A percentile compares a stretch with the other conserved stretches of the same genome.
phyloP scores from a whole-genome alignment of 2,113 vertebrate genomes.

The Spheniscus mendiculus region DNA sequence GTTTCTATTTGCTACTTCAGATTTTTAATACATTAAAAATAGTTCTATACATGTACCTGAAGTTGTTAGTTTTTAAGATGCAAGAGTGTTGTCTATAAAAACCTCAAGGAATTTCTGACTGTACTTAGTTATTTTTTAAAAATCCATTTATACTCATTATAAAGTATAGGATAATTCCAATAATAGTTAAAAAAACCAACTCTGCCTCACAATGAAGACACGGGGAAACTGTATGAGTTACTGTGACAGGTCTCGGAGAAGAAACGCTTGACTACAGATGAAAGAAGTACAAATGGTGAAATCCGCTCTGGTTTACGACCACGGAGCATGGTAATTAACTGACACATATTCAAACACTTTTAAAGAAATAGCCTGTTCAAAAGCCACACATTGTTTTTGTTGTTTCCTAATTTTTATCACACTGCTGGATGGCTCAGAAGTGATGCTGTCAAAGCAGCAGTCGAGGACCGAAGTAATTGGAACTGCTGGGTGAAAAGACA shows the following conservation, averaged over 20 bases:
- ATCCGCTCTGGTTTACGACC: not conserved
- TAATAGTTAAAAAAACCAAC: not conserved
- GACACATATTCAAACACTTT: conserved; percentile 29
- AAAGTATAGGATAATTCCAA: not conserved
- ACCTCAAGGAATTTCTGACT: not conserved
- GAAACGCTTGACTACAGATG: not conserved
- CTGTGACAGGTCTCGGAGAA: conserved; percentile 45
- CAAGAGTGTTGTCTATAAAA: not conserved
- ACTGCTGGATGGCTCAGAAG: conserved; percentile 34
- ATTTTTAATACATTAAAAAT: not conserved
- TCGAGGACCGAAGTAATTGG: conserved; percentile 68
- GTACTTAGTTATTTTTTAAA: not conserved
- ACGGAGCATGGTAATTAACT: conserved; percentile 37
- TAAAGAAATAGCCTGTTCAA: conserved; percentile 10
- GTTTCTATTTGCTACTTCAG: not conserved
- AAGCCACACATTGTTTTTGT: conserved; percentile 22
- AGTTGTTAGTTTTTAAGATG: not conserved
- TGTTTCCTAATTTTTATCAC: conserved; percentile 57
- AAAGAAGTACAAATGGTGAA: conserved; percentile 46
- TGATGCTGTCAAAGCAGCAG: conserved; percentile 60
- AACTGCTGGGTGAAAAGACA: conserved; percentile 68
- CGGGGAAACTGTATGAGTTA: not conserved
- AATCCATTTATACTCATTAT: not conserved
- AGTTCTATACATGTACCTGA: not conserved
- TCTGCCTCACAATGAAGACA: conserved; percentile 1